Evolutionary conservation across 2,888 invertebrate species (phyloP).

Genomic region (Hemistola chrysoprasaria): DNA sequence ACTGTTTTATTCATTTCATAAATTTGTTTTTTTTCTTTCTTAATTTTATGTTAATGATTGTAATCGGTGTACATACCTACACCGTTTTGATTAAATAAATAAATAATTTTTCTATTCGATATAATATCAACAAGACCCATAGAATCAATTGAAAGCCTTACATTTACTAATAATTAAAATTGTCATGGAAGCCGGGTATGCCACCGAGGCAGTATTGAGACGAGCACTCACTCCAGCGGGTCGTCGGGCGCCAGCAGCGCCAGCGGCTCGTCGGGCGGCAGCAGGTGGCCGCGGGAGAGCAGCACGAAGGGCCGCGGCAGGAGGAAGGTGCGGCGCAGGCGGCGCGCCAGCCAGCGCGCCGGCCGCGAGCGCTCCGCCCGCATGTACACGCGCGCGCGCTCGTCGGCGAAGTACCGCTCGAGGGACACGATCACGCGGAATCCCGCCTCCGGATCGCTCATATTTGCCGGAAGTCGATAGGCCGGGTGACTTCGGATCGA

Average conservation of each 20-base stretch:
- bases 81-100: too few species aligned
- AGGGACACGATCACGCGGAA: conserved; percentile 53
- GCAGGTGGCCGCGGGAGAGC: conserved; percentile 46
- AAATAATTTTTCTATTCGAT: too few species aligned
- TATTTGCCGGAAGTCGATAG: background rate
- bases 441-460: conserved; percentile 13
- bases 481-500: background rate
- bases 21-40: too few species aligned
- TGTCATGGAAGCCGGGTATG: background rate
- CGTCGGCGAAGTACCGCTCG: conserved; percentile 46
- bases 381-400: conserved; percentile 41
- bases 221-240: conserved; percentile 46
- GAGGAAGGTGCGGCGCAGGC: conserved; percentile 44
- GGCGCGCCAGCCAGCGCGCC: conserved; percentile 50
- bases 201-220: background rate
- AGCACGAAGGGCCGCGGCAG: conserved; percentile 39
- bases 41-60: too few species aligned
- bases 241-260: conserved; percentile 50
- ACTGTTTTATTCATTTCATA: too few species aligned
- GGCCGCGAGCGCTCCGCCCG: conserved; percentile 32
- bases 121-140: too few species aligned
- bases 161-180: too few species aligned
- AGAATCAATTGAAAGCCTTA: too few species aligned
- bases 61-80: too few species aligned
- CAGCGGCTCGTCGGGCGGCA: conserved; percentile 59